Evolutionary conservation across 2,888 invertebrate genomes (phyloP).

Genomic region (Chaitophorus viminalis): DNA sequence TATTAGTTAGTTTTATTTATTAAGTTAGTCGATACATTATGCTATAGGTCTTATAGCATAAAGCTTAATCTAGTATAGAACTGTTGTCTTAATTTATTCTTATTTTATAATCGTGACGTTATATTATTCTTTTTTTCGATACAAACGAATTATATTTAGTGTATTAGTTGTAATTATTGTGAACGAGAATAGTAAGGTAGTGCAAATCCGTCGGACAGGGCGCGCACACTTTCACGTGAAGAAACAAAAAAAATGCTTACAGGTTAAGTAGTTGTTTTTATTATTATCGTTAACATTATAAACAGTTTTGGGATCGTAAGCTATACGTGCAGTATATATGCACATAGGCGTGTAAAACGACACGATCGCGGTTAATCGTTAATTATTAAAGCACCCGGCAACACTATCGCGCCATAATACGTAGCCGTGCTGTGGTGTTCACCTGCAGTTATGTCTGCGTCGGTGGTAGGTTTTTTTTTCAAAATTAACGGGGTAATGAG

Average conservation of each 20-base stretch:
- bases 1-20: no score
- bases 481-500: constrained; percentile 37
- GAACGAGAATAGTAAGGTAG: no score
- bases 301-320: constrained; percentile 31
- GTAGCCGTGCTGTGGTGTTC: not conserved
- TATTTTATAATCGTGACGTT: no score
- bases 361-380: constrained; percentile 22
- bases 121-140: no score
- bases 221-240: not conserved
- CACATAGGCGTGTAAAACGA: constrained; percentile 9
- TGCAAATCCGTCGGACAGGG: not conserved
- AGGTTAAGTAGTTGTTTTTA: not conserved
- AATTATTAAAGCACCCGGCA: constrained; percentile 16
- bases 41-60: no score
- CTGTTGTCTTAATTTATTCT: no score
- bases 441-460: constrained; percentile 26
- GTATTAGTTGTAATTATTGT: no score
- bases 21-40: no score
- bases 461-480: constrained; percentile 17
- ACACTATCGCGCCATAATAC: not conserved
- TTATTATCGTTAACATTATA: not conserved
- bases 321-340: not conserved
- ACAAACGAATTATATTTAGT: no score
- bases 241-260: constrained; percentile 21
- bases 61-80: no score